phyloP scores from a whole-genome alignment of 2,113 vertebrate species.

The Conger conger region DNA sequence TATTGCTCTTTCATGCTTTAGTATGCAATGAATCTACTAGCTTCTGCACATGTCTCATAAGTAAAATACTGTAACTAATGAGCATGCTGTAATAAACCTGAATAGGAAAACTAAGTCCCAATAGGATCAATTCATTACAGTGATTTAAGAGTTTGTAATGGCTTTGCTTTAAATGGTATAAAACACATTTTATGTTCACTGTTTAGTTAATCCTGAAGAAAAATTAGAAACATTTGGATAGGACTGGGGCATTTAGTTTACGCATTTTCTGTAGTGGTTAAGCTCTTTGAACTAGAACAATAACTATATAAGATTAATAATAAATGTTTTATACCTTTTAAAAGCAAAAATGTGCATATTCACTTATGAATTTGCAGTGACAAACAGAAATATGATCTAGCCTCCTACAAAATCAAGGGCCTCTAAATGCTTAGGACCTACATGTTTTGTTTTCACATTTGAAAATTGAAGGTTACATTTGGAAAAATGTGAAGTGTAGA shows the following conservation, averaged over 20 bases:
- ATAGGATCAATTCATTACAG: constrained; percentile 2
- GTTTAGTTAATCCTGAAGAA: not conserved
- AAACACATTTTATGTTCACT: not conserved
- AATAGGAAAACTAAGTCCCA: not conserved
- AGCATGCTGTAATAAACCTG: constrained; percentile 8
- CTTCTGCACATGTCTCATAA: not conserved
- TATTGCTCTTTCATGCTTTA: not conserved
- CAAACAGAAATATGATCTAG: not conserved
- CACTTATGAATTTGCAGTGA: not conserved
- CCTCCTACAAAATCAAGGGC: no score
- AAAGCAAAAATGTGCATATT: not conserved
- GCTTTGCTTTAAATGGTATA: not conserved
- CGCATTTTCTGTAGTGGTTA: no score
- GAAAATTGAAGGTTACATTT: no score
- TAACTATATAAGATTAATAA: not conserved
- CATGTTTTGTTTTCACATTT: no score
- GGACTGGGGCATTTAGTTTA: not conserved
- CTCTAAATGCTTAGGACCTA: no score
- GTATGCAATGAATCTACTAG: not conserved
- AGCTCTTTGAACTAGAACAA: not conserved
- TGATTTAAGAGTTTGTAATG: constrained; percentile 16
- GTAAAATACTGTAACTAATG: constrained; percentile 6
- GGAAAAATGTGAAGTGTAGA: no score
- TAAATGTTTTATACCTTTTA: not conserved
- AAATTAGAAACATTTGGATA: constrained; percentile 7